These are phyloP conservation scores for Enteromius thamalakanensis DNA, from an alignment of 2,797 vertebrate species.

Conservation along the genomic window DNA sequence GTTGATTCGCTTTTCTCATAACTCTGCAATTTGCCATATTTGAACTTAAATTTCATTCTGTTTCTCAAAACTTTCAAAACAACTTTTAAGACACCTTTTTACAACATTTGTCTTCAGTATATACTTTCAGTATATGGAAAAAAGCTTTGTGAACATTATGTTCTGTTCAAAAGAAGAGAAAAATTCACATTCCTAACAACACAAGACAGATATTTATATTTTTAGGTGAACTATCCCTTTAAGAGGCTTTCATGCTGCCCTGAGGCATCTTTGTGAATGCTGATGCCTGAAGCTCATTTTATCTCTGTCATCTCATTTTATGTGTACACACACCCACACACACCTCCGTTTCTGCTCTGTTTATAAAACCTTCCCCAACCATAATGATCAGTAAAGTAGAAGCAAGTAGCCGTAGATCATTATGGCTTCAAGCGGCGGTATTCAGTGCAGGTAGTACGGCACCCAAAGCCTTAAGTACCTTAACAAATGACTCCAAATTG, in stretches of 20 bases:
- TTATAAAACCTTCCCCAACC: slow-evolving; percentile 43
- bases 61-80: background rate
- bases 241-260: background rate
- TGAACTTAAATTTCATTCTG: background rate
- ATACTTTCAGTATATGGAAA: background rate
- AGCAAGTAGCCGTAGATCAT: slow-evolving; percentile 66
- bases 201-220: background rate
- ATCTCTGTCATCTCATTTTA: background rate
- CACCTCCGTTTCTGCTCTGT: slow-evolving; percentile 35
- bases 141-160: background rate
- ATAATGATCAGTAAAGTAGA: slow-evolving; percentile 51
- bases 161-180: background rate
- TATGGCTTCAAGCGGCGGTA: slow-evolving; percentile 72
- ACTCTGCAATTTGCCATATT: background rate
- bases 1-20: background rate
- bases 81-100: background rate
- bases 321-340: slow-evolving; percentile 34
- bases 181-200: background rate
- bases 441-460: slow-evolving; percentile 63
- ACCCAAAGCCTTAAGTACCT: slow-evolving; percentile 82
- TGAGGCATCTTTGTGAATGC: slow-evolving; percentile 13
- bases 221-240: slow-evolving; percentile 13
- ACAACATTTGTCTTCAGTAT: background rate
- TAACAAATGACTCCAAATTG: slow-evolving; percentile 95
- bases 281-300: slow-evolving; percentile 20